Evolutionary conservation across 1,140 invertebrate species (phyloP), one percentile per base, ranked within the genome.

Genomic region (Wasmannia auropunctata): DNA sequence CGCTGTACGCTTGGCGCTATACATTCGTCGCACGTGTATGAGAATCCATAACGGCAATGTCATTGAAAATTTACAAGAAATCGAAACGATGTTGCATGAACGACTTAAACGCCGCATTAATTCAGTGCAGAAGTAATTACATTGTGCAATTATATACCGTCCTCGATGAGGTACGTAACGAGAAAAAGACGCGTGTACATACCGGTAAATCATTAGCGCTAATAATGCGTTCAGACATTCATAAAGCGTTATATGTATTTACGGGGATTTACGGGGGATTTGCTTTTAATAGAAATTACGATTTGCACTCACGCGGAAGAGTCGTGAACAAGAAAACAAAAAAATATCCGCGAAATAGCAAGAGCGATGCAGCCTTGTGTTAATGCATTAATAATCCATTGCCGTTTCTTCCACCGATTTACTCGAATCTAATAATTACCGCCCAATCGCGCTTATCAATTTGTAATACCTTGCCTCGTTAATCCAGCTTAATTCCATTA

Each of bases 191-290:
- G 43, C n/a, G 37, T 40, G 37, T 40, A 40, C 37, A 8, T 25
- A 6, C 60, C 7, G 31, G 22, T 56, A 81, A 83, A 14, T 74
- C 67, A 83, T 83, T 28, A 8, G 14, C 25, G 51, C 40, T 83
- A 34, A 74, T 74, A 43, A 58, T 67, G 51, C 25, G 10, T 19
- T 83, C 16, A 43, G 43, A 58, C 46, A 83, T 58, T 72, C 37
- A 74, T 43, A 31, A 83, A 46, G 28, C 8, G 6, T 4, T 7
- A 83, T 56, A 31, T 11, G 16, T 14, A 67, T 19, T 58, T 37
- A 19, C 31, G 25, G 22, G 22, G 11, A 22, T n/a, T 43, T 37
- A 43, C 22, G 3, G 22, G 16, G 11, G 56, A n/a, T n/a, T 40
- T 31, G 14, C 34, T 67, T 34, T 40, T n/a, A 28, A 25, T 11